Evolutionary conservation across 2,888 invertebrate genomes (phyloP).

Genomic region (Bombylius discolor): DNA sequence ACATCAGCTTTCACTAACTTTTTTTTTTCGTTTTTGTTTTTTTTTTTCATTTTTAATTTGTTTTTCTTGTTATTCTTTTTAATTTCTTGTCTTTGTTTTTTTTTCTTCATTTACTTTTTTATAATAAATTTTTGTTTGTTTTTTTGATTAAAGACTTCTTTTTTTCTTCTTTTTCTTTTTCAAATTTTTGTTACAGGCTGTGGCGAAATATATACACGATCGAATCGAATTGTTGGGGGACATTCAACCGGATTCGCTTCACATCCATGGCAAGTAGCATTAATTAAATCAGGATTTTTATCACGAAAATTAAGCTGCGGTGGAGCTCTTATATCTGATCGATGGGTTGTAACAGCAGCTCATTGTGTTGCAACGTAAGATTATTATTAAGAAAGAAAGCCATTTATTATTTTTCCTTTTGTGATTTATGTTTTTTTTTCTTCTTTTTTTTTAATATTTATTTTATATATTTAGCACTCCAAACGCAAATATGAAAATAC

Average conservation of each 20-base stretch:
- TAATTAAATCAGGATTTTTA: conserved; percentile 82
- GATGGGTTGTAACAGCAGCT: conserved; percentile 87
- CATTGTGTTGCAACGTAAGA: conserved; percentile 87
- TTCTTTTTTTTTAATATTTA: neutral
- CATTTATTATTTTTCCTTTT: neutral
- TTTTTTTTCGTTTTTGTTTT: neutral
- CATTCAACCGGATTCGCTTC: conserved; percentile 81
- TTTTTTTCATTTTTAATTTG: neutral
- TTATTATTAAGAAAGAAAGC: conserved; percentile 29
- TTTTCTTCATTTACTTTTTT: neutral
- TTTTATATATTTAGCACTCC: conserved; percentile 49
- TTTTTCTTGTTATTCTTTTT: neutral
- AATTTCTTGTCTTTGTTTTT: neutral
- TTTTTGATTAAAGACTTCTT: neutral
- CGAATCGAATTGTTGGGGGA: conserved; percentile 84
- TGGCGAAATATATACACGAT: conserved; percentile 74
- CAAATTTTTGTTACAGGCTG: conserved; percentile 56
- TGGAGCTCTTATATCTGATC: conserved; percentile 74
- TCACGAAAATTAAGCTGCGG: conserved; percentile 85
- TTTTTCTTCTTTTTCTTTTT: neutral
- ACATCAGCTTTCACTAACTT: neutral
- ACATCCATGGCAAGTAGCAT: conserved; percentile 89
- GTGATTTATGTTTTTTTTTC: neutral
- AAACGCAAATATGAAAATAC: conserved; percentile 74
- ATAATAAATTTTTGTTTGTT: neutral